A percentile compares a stretch with the other conserved stretches of the same genome.
Conservation (phyloP, 2,888 invertebrate species). For the Xiphydria camelus region DNA sequence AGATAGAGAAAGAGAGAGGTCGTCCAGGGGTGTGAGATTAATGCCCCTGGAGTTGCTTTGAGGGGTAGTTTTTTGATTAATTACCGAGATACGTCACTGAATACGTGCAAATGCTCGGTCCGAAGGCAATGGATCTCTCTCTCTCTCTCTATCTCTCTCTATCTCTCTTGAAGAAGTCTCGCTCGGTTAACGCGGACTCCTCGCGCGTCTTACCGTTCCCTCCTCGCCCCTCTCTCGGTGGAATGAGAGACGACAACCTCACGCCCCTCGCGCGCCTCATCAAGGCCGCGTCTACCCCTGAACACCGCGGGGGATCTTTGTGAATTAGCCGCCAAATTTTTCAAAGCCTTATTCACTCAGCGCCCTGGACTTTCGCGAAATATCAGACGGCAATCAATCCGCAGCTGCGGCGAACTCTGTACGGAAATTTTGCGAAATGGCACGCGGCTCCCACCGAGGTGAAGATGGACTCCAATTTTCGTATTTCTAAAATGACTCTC, state of each 20-base stretch:
- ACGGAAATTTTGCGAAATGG: no score
- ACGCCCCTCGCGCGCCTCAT: constrained; percentile 11
- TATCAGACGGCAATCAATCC: constrained; percentile 11
- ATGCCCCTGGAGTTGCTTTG: constrained; percentile 13
- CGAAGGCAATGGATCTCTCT: no score
- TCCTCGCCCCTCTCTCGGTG: no score
- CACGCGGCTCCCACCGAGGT: no score
- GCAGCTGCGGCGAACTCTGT: no score
- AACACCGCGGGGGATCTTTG: constrained; percentile 13
- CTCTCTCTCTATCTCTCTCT: no score
- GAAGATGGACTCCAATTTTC: no score
- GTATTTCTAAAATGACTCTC: no score
- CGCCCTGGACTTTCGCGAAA: constrained; percentile 10
- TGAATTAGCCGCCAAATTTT: constrained; percentile 12
- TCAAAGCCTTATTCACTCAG: constrained; percentile 13
- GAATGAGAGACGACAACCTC: no score
- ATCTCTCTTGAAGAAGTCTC: constrained; percentile 2
- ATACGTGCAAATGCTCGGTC: constrained; percentile 11
- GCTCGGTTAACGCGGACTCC: no score
- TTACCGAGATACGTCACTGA: constrained; percentile 17
- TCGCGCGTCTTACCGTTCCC: no score
- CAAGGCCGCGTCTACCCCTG: constrained; percentile 13
- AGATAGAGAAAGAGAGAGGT: no score
- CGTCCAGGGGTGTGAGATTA: constrained; percentile 14
- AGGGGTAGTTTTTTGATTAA: constrained; percentile 18